Conservation (phyloP, 2,797 vertebrate species). For the Leptodactylus fallax region DNA sequence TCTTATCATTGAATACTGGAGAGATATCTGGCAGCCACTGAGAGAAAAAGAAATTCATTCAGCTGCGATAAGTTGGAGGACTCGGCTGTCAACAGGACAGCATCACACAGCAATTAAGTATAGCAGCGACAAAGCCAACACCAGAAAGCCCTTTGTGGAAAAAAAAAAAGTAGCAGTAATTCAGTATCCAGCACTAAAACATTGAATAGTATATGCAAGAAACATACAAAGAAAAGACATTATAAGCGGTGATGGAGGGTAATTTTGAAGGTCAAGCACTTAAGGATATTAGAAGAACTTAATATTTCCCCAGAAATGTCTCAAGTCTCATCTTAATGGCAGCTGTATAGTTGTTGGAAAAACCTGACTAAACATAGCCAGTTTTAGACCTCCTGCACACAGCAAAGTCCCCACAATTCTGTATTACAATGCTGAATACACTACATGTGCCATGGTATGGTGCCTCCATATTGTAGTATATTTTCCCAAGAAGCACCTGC, state of each 20-base stretch:
- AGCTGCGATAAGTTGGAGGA: constrained; percentile 32
- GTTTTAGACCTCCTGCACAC: background rate
- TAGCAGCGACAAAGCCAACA: background rate
- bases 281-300: too few species aligned
- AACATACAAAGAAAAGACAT: background rate
- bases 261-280: background rate
- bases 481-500: too few species aligned
- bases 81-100: constrained; percentile 29
- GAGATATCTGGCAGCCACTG: background rate
- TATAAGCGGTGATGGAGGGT: background rate
- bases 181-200: background rate
- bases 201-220: background rate
- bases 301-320: background rate
- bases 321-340: background rate
- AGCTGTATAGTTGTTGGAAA: background rate
- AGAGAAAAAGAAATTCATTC: constrained; percentile 7
- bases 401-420: background rate
- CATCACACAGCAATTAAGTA: constrained; percentile 17
- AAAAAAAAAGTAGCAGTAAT: background rate
- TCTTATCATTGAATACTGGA: constrained; percentile 9
- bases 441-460: background rate
- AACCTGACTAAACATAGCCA: too few species aligned
- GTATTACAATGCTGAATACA: background rate
- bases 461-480: too few species aligned
- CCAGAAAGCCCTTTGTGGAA: background rate